Evolutionary conservation across 2,113 vertebrate species (phyloP).

Genomic region (Hystrix brachyura): DNA sequence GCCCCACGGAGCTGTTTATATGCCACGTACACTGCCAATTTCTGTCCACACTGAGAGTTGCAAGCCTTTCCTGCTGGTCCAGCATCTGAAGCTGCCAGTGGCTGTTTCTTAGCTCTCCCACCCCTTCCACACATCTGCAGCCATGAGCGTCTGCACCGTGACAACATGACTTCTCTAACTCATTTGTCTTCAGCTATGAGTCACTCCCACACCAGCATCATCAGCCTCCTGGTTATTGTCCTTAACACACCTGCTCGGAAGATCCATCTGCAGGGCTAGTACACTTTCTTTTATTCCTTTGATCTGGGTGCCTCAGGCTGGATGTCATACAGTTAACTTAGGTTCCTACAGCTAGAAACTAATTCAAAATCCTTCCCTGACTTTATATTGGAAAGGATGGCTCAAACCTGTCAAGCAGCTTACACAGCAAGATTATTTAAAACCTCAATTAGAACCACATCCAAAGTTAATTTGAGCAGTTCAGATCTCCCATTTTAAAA

Average conservation of each 20-base stretch:
- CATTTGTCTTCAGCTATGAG: not conserved
- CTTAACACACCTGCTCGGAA: not conserved
- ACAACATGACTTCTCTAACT: not conserved
- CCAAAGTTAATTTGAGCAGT: slow-evolving; percentile 50
- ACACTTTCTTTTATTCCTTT: not conserved
- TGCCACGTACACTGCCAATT: not conserved
- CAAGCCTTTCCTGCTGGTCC: not conserved
- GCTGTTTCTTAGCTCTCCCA: not conserved
- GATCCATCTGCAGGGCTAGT: not conserved
- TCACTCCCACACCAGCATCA: not conserved
- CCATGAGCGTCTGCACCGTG: not conserved
- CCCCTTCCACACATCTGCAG: not conserved
- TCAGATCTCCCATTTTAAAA: slow-evolving; percentile 50
- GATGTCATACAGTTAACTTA: not conserved
- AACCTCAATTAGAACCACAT: slow-evolving; percentile 57
- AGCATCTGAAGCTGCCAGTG: not conserved
- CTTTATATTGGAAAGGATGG: slow-evolving; percentile 42
- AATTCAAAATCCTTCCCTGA: slow-evolving; percentile 36
- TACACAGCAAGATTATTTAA: slow-evolving; percentile 59
- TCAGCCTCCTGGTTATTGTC: not conserved
- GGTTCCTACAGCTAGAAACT: not conserved
- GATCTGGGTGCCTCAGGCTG: not conserved
- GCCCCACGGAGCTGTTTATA: not conserved
- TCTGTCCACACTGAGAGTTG: not conserved
- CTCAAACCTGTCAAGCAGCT: slow-evolving; percentile 28